These are phyloP conservation scores for Crocodylus rhombifer DNA, from an alignment of 2,797 vertebrate species.

Conservation along the genomic window DNA sequence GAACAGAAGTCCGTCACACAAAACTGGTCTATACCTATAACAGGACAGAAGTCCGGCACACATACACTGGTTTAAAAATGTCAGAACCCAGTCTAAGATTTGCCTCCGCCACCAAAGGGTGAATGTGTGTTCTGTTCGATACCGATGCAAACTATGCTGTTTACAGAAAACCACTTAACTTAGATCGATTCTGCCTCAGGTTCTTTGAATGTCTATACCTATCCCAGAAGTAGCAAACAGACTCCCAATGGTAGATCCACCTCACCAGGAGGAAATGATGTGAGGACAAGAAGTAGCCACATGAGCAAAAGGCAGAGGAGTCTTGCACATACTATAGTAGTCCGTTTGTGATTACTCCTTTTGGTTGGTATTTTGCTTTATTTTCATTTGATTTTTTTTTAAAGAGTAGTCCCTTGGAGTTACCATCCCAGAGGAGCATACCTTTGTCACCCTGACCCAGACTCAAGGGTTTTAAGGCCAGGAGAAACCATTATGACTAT, in stretches of 20 bases:
- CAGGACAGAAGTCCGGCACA: no score
- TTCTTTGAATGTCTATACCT: no score
- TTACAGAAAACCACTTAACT: no score
- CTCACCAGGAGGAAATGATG: conserved; percentile 50
- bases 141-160: no score
- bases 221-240: conserved; percentile 25
- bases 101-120: no score
- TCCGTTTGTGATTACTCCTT: background rate
- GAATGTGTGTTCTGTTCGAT: no score
- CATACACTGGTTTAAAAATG: no score
- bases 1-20: no score
- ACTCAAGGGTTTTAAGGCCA: background rate
- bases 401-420: background rate
- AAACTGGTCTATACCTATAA: no score
- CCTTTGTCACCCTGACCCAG: background rate
- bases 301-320: conserved; percentile 25
- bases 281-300: conserved; percentile 14
- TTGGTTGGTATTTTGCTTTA: background rate
- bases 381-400: background rate
- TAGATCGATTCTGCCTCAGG: no score
- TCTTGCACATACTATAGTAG: background rate
- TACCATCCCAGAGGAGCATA: background rate
- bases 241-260: conserved; percentile 49
- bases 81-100: no score
- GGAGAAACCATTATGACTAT: background rate